Evolutionary conservation across 2,113 vertebrate genomes (phyloP), one percentile per base, ranked within the genome.

Genomic region (Catharus fuscescens): DNA sequence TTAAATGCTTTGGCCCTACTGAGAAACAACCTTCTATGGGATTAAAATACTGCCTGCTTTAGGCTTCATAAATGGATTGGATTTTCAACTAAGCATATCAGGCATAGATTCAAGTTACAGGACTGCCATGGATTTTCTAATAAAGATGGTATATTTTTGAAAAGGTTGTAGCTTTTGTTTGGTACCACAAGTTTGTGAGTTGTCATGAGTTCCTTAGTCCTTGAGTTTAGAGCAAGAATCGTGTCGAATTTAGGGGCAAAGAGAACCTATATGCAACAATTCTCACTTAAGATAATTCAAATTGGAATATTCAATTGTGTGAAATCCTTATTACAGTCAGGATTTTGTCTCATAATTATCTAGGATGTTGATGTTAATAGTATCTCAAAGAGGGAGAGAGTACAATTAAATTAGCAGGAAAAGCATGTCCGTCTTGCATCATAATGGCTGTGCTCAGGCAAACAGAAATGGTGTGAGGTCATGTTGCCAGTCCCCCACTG

Each of bases 181-280:
- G 60, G 12, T 9, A 50, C 18, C 18, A 14, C 15, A 74, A 25
- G 28, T 76, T 80, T 6, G 4, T 53, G 40, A 77, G 23, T 52
- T 83, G 19, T 50, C 4, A 3, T 45, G 20, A 62, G 32, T 92
- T 88, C 10, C 23, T 59, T 78, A 65, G n/a, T 50, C 10, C 36
- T 61, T 48, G 17, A 67, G 10, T 47, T 62, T 25, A 83, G 54
- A 57, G 10, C 34, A 59, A 60, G 42, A 54, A 18, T 69, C 7
- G 7, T 34, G 28, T 56, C 0, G 0, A n/a, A 38, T 62, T 78
- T 78, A 66, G 32, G 10, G 10, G 15, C 45, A 57, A 36, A 90
- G 36, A n/a, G 59, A 54, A 24, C 26, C 24, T 14, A 10, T 21
- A 36, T 36, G 36, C 14, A 18, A 8, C 0, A 0, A 44, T 88